Base-by-base conservation (phyloP, 2,797 vertebrate species). In the Numenius phaeopus region DNA sequence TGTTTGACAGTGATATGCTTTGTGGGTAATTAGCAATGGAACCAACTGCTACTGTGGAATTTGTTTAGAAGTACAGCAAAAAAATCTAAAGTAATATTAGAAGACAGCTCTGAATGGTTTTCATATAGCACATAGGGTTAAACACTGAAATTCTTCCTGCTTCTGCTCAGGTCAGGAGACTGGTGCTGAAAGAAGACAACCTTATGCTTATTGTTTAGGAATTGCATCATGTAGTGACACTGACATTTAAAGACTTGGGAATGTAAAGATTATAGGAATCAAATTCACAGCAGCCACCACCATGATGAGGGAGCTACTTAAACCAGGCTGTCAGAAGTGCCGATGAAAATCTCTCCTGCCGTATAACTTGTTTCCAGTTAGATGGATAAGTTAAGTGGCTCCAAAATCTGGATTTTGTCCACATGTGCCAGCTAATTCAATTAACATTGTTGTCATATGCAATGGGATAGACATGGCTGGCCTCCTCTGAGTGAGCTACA, bases 361-460 rank as follows among this genome's bases (percentile, higher is more conserved):
- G 18, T 72, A 30, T 18, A 71, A 59, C 24, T 49, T 5, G 2
- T 16, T 21, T 71, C 7, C 26, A 78, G 16, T 30, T 21, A 67
- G 14, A 50, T 2, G 14, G 19, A 6, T 34, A 70, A 54, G 14
- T 34, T 40, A 84, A 19, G 16, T 24, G 12, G 15, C 23, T 58
- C 44, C 4, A 1, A 80, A 79, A 54, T 6, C 18, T 57, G 6
- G 22, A 47, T 6, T 12, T 9, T 40, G 37, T 29, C 2, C 5
- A 9, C n/a, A 50, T 0, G 0, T 78, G 44, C 14, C 37, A 72
- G 13, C 1, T 69, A 76, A 69, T 79, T 58, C 44, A 57, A 8
- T 22, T 6, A 71, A 67, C 4, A 23, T 5, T 81, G 14, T 19
- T 49, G 39, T 47, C 37, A 44, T 40, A 20, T n/a, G 6, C 10